Evolutionary conservation across 2,888 invertebrate species (phyloP).

Genomic region (Incurvaria masculella): DNA sequence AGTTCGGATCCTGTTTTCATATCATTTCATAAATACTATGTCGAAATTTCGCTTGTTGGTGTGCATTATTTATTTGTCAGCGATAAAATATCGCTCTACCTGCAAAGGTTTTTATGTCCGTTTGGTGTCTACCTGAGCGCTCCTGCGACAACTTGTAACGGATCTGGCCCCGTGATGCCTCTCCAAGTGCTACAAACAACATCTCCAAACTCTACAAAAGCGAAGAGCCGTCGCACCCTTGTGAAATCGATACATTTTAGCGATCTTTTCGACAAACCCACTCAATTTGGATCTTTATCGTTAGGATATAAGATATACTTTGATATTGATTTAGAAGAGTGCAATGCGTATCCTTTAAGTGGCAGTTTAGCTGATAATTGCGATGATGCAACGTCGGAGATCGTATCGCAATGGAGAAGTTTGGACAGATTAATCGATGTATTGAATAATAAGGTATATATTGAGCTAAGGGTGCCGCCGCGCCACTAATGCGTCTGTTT

Average conservation of each 20-base stretch:
- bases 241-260: conserved; percentile 7
- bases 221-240: conserved; percentile 5
- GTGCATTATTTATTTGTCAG: too few species aligned
- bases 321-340: neutral
- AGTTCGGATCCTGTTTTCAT: too few species aligned
- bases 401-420: conserved; percentile 9
- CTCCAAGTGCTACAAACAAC: neutral
- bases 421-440: conserved; percentile 8
- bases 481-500: conserved; percentile 6
- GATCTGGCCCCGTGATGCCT: neutral
- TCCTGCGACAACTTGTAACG: too few species aligned
- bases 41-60: too few species aligned
- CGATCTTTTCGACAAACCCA: neutral
- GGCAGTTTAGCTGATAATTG: conserved; percentile 4
- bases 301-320: too few species aligned
- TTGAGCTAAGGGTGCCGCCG: conserved; percentile 7
- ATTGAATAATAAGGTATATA: conserved; percentile 4
- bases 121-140: too few species aligned
- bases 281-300: neutral
- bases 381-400: conserved; percentile 7
- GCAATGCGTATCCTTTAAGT: neutral
- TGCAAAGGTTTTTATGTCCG: too few species aligned
- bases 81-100: too few species aligned
- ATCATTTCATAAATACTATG: too few species aligned
- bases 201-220: neutral